Evolutionary conservation across 1,140 invertebrate species (phyloP).

Genomic region (Bombus sylvicola): DNA sequence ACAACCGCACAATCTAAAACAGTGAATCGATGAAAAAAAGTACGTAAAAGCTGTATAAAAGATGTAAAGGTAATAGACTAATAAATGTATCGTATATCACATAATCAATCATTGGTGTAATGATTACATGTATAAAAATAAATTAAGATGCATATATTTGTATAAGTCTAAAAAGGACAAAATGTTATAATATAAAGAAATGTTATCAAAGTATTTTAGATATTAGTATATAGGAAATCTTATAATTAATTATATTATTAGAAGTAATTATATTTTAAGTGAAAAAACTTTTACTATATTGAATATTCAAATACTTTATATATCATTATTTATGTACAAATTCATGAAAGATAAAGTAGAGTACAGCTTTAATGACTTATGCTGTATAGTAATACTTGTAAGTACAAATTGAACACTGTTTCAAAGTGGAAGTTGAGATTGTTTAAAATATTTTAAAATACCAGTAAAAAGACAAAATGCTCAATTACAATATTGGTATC

Average conservation of each 20-base stretch:
- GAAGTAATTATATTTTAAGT: neutral
- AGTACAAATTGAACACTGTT: constrained; percentile 36
- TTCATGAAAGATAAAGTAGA: neutral
- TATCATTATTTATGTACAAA: constrained; percentile 28
- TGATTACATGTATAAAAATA: neutral
- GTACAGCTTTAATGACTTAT: constrained; percentile 11
- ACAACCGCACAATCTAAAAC: neutral
- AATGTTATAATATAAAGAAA: neutral
- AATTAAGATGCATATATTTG: neutral
- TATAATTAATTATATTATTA: neutral
- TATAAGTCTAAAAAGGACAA: neutral
- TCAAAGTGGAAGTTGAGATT: neutral
- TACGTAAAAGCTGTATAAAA: neutral
- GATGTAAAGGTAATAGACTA: neutral
- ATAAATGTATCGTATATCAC: neutral
- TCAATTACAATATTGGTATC: neutral
- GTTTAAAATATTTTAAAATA: neutral
- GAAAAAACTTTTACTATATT: neutral
- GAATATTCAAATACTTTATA: constrained; percentile 6
- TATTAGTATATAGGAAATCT: neutral
- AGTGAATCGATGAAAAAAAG: neutral
- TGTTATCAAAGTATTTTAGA: neutral
- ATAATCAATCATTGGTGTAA: neutral
- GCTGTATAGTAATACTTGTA: constrained; percentile 3
- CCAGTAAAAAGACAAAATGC: neutral